Conservation (phyloP, 2,113 vertebrate genomes). For the Brachypteracias leptosomus region DNA sequence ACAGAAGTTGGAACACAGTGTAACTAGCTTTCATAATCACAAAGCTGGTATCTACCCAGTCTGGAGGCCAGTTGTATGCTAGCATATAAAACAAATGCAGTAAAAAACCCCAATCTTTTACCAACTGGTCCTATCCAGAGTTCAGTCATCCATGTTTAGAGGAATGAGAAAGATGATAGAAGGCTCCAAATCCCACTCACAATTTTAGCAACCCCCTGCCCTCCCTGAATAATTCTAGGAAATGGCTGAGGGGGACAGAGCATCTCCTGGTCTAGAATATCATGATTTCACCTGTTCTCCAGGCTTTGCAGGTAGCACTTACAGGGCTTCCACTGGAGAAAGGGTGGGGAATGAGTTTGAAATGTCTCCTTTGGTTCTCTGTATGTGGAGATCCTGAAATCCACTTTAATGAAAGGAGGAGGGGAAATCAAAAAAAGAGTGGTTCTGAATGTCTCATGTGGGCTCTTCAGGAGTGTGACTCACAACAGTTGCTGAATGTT, state of each 20-base stretch:
- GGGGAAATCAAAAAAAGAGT: not conserved
- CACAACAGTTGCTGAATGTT: not conserved
- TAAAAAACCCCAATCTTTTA: not conserved
- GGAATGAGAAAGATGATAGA: not conserved
- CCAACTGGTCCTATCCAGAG: not conserved
- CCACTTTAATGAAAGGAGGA: not conserved
- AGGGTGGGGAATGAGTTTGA: not conserved
- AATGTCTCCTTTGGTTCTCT: not conserved
- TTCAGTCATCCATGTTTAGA: not conserved
- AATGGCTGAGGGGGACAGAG: not conserved
- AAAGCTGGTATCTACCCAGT: not conserved
- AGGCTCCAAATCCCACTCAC: not conserved
- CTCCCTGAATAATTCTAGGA: not conserved
- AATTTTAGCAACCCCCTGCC: not conserved
- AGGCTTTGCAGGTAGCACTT: not conserved
- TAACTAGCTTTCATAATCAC: not conserved
- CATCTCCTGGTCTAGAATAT: not conserved
- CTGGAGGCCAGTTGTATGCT: not conserved
- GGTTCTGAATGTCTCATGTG: accelerated
- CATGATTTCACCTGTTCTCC: not conserved
- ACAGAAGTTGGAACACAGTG: not conserved
- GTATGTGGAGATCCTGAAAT: not conserved
- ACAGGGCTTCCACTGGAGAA: not conserved
- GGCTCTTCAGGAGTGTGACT: not conserved
- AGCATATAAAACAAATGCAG: not conserved